phyloP scores from a whole-genome alignment of 2,797 vertebrate species.

The Eremophila alpestris region DNA sequence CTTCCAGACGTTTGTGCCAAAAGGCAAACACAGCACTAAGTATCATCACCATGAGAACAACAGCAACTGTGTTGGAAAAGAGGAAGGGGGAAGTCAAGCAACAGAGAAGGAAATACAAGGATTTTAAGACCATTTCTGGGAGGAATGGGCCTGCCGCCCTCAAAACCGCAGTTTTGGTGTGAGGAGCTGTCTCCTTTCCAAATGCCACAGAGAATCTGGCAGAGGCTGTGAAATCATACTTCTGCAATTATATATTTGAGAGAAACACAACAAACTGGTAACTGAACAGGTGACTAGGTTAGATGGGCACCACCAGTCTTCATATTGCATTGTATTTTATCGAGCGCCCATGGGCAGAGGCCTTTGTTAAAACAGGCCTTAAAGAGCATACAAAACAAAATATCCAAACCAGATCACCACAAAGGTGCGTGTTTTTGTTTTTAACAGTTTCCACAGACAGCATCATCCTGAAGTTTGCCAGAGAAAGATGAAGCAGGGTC shows the following conservation, averaged over 20 bases:
- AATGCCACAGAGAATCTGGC: neutral
- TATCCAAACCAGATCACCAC: neutral
- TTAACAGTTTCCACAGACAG: neutral
- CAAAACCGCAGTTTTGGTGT: rapidly evolving
- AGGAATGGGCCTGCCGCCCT: neutral
- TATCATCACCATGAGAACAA: neutral
- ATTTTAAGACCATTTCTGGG: neutral
- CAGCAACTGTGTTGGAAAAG: neutral
- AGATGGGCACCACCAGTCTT: neutral
- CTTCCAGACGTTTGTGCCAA: neutral
- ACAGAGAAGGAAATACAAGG: neutral
- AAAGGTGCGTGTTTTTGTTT: neutral
- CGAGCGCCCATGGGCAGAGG: rapidly evolving
- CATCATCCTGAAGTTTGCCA: neutral
- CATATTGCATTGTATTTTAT: neutral
- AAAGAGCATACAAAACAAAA: neutral
- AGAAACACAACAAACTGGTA: neutral
- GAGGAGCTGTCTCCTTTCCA: neutral
- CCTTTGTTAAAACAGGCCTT: neutral
- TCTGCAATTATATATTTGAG: neutral
- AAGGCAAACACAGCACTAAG: neutral
- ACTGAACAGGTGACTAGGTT: neutral
- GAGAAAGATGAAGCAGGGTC: neutral
- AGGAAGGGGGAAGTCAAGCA: neutral
- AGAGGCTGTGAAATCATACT: neutral